Conservation (phyloP, 2,888 invertebrate genomes). For the Steromphala cineraria region DNA sequence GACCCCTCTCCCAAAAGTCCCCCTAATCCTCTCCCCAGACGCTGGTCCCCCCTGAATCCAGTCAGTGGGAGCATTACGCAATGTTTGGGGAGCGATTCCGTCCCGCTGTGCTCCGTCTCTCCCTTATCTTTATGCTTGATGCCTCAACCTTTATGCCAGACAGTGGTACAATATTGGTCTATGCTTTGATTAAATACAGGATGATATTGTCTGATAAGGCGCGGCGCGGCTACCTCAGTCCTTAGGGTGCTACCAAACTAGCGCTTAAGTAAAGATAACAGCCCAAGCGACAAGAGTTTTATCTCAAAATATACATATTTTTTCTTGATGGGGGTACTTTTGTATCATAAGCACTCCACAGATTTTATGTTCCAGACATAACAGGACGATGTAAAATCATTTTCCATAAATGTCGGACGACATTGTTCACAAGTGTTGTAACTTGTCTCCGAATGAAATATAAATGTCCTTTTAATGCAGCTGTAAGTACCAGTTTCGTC, state of each 20-base stretch:
- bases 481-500: neutral
- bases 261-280: neutral
- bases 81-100: neutral
- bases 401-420: neutral
- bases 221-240: neutral
- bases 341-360: neutral
- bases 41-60: neutral
- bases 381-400: neutral
- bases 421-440: neutral
- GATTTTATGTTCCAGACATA: neutral
- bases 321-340: conserved; percentile 2
- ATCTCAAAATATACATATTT: conserved; percentile 13
- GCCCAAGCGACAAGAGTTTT: neutral
- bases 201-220: neutral
- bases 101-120: neutral
- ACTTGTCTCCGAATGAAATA: neutral
- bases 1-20: too few relatives aligned
- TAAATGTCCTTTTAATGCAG: neutral
- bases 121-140: neutral
- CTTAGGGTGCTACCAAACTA: neutral
- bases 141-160: neutral
- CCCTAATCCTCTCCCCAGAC: neutral
- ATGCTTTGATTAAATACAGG: neutral
- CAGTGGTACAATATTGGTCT: neutral
- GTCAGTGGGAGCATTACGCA: neutral